Evolutionary conservation across 2,797 vertebrate species (phyloP), one percentile per base, ranked within the genome.

Genomic region (Heterohyrax brucei): DNA sequence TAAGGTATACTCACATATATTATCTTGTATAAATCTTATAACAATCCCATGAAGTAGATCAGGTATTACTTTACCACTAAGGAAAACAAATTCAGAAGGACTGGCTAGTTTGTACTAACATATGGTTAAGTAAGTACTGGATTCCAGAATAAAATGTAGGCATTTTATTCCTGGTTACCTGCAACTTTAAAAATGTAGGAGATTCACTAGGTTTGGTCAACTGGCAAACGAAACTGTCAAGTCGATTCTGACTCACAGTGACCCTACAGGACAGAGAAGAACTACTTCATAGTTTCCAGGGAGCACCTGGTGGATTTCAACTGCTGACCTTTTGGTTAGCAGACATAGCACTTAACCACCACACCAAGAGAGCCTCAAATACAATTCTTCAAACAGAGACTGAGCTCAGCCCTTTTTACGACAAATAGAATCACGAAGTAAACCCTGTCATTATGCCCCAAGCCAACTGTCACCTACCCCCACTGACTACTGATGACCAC

Each of bases 401-500:
- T 64, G 30, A 72, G 84, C 62, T 91, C 26, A n/a, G 53, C 39
- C 33, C 66, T 85, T 77, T 62, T 64, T 16, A 50, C 5, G 64
- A 9, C 10, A 7, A 73, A 39, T 18, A 50, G 14, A 86, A 79
- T 87, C 39, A 91, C 3, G 73, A 72, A 84, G 61, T 19, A 30
- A 82, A 78, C 46, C n/a, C 85, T 89, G 96, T 91, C 91, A 90
- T 96, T 97, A 97, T 85, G 94, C 80, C 95, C 95, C 76, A 97
- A 97, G 95, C 95, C 93, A 97, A 96, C 95, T 91, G 95, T 98
- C 95, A 98, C 98, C 98, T 98, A 99, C 99, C 99, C 99, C 99
- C 99, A 94, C 99, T 99, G 97, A 99, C 99, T 96, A 99, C 99
- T 73, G 99, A 99, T 90, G 99, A 99, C 99, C 99, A 99, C 8